A percentile compares a stretch with the other conserved stretches of the same genome.
Conservation (phyloP, 2,113 vertebrate genomes). For the Platycercus adscitus region DNA sequence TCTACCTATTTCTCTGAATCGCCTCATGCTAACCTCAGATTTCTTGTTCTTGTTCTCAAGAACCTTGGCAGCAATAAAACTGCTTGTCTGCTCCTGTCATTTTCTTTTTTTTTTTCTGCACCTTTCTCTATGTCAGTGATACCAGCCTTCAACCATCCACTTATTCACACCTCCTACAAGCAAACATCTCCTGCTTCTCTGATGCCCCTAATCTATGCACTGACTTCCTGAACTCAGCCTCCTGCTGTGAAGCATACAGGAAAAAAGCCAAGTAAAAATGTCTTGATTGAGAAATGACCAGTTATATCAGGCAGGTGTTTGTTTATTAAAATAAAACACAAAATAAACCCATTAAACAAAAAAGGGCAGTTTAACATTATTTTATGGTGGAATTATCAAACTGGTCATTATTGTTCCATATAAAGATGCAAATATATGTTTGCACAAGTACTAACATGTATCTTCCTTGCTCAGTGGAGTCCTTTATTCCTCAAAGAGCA, state of each 20-base stretch:
- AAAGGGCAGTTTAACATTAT: not conserved
- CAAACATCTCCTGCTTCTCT: conserved; percentile 11
- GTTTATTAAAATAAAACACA: not conserved
- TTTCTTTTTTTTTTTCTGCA: conserved; percentile 2
- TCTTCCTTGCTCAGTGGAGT: not conserved
- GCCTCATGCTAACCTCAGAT: not conserved
- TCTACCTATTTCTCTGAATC: not conserved
- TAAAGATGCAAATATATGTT: not conserved
- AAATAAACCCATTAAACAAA: not conserved
- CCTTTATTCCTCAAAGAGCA: not conserved
- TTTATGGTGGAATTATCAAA: not conserved
- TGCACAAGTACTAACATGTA: not conserved
- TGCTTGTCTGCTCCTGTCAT: conserved; percentile 41
- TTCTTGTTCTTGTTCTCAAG: conserved; percentile 8
- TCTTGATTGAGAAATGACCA: conserved; percentile 2
- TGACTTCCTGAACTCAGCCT: conserved; percentile 49
- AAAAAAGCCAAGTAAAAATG: conserved; percentile 39
- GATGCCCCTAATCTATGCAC: conserved; percentile 29
- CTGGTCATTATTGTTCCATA: not conserved
- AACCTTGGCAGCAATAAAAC: conserved; percentile 43
- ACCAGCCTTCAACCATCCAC: conserved; percentile 49
- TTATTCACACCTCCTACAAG: conserved; percentile 66
- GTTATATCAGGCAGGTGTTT: not conserved
- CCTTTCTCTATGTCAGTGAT: conserved; percentile 36
- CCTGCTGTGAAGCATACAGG: conserved; percentile 34